Conservation (phyloP, 2,113 vertebrate species). For the Elaphurus davidianus region DNA sequence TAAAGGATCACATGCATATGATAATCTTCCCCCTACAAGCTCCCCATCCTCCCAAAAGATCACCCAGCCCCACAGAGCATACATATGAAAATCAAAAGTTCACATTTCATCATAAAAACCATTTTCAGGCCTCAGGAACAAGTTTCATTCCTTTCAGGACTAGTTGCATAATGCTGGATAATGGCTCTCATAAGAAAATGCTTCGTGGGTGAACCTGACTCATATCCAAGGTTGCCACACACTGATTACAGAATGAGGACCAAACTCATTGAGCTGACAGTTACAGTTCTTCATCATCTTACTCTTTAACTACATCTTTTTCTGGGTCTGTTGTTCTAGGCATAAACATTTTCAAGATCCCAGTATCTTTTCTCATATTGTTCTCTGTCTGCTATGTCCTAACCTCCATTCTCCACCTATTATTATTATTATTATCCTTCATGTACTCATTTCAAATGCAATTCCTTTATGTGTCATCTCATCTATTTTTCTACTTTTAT, state of each 20-base stretch:
- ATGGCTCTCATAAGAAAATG: background rate
- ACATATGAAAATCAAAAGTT: background rate
- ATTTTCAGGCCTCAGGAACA: background rate
- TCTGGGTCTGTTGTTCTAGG: background rate
- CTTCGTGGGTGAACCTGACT: background rate
- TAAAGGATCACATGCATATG: background rate
- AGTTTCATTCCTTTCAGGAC: background rate
- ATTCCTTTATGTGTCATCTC: background rate
- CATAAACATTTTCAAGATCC: background rate
- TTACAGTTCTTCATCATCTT: background rate
- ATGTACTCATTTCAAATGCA: background rate
- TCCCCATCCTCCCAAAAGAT: background rate
- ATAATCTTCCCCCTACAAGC: background rate
- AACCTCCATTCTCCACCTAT: background rate
- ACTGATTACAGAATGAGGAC: background rate
- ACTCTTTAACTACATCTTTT: background rate
- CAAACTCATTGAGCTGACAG: background rate
- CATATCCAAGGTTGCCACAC: background rate
- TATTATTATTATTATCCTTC: background rate
- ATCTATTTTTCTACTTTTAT: background rate
- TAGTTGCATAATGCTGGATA: background rate
- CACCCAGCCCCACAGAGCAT: background rate
- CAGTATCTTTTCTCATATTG: background rate
- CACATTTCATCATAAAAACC: background rate
- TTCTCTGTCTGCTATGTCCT: background rate